Evolutionary conservation across 2,797 vertebrate genomes (phyloP).

Genomic region (Alca torda): DNA sequence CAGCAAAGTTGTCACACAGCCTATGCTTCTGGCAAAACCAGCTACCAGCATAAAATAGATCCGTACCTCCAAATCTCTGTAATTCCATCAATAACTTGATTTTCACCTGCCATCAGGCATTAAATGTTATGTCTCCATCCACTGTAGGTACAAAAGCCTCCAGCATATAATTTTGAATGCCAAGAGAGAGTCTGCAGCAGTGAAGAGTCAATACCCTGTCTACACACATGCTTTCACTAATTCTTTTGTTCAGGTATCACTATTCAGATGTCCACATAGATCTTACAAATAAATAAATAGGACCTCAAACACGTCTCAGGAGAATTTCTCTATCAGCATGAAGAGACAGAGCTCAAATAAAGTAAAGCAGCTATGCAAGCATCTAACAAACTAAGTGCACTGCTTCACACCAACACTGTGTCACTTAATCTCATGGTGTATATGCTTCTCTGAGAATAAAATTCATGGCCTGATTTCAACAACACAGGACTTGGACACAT

Average conservation of each 20-base stretch:
- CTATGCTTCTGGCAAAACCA: not conserved
- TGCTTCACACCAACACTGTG: not conserved
- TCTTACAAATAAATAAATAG: not conserved
- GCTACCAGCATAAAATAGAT: not conserved
- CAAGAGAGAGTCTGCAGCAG: not conserved
- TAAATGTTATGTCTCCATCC: not conserved
- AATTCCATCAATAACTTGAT: not conserved
- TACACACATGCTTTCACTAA: not conserved
- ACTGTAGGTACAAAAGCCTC: not conserved
- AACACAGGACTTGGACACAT: not conserved
- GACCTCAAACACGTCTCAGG: not conserved
- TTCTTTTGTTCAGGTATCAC: not conserved
- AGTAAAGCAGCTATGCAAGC: not conserved
- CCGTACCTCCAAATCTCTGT: not conserved
- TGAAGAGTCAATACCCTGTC: not conserved
- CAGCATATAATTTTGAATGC: not conserved
- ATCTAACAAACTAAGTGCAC: not conserved
- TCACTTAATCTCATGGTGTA: not conserved
- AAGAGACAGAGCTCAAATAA: not conserved
- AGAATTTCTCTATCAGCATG: not conserved
- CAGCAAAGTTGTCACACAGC: not conserved
- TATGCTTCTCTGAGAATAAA: not conserved
- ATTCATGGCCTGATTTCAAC: not conserved
- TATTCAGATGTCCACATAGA: not conserved
- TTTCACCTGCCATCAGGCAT: not conserved